A percentile compares a stretch with the other conserved stretches of the same genome.
Evolutionary conservation across 2,888 invertebrate genomes (phyloP).

Genomic region (Cistogaster globosa): DNA sequence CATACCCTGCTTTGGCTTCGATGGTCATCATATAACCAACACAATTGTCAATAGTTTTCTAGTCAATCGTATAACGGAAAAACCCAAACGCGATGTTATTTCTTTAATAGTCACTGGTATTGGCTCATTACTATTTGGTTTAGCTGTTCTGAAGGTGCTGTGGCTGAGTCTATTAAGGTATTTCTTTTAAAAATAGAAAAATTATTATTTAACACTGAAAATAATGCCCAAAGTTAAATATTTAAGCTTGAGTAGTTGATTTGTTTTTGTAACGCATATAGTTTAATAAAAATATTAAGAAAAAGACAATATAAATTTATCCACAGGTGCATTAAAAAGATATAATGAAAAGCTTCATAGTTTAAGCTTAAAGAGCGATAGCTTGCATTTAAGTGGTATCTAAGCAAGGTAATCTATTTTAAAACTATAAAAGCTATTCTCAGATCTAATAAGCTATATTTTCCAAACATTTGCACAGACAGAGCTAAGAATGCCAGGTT

Average conservation of each 20-base stretch:
- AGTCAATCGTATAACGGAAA: slow-evolving; percentile 83
- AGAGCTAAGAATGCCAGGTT: too few relatives aligned
- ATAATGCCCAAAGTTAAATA: neutral
- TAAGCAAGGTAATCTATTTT: too few relatives aligned
- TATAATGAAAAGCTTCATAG: too few relatives aligned
- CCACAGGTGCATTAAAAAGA: too few relatives aligned
- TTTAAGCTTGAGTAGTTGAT: slow-evolving; percentile 59
- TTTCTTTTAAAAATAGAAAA: slow-evolving; percentile 73
- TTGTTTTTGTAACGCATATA: slow-evolving; percentile 26
- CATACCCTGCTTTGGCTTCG: slow-evolving; percentile 95
- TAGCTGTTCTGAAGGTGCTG: slow-evolving; percentile 86
- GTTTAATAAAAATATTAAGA: slow-evolving; percentile 1
- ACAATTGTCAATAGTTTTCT: slow-evolving; percentile 87
- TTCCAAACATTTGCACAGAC: too few relatives aligned
- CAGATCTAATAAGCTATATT: neutral
- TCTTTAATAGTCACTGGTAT: slow-evolving; percentile 88
- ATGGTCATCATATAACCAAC: slow-evolving; percentile 94
- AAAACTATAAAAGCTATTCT: neutral
- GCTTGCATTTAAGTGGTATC: too few relatives aligned
- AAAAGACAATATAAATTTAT: slow-evolving; percentile 5
- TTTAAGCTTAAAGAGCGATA: too few relatives aligned
- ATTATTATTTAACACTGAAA: neutral
- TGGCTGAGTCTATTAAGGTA: slow-evolving; percentile 80
- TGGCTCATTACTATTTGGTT: slow-evolving; percentile 88
- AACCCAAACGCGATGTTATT: slow-evolving; percentile 86